phyloP scores from a whole-genome alignment of 2,888 invertebrate species.

The Heliothis peltigera region DNA sequence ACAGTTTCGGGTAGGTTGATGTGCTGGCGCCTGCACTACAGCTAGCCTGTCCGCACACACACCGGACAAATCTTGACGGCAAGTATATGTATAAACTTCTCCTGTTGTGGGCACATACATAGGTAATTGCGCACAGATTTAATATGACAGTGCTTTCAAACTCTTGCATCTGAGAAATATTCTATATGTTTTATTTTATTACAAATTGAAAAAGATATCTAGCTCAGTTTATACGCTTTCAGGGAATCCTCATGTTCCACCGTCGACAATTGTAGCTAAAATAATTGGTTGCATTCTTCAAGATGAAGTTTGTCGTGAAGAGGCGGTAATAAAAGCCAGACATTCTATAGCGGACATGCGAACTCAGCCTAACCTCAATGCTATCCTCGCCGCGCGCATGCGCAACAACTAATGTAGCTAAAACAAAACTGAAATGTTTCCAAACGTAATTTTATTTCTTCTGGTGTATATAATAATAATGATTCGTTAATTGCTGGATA shows the following conservation, averaged over 20 bases:
- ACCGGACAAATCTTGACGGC: too few relatives aligned
- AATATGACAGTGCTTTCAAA: neutral
- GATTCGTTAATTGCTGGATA: conserved; percentile 26
- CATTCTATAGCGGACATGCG: conserved; percentile 87
- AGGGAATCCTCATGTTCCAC: conserved; percentile 94
- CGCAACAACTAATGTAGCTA: conserved; percentile 60
- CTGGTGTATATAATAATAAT: conserved; percentile 21
- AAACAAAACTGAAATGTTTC: conserved; percentile 18
- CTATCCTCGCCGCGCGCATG: conserved; percentile 73
- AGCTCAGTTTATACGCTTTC: conserved; percentile 61
- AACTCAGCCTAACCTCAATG: conserved; percentile 73
- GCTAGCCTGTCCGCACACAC: too few relatives aligned
- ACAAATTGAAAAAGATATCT: conserved; percentile 8
- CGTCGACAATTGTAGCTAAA: conserved; percentile 95
- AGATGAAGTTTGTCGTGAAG: conserved; percentile 88
- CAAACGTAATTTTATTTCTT: conserved; percentile 28
- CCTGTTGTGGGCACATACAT: too few relatives aligned
- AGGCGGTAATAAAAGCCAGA: conserved; percentile 80
- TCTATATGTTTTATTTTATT: conserved; percentile 7
- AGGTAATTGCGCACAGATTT: too few relatives aligned
- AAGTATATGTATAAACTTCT: too few relatives aligned
- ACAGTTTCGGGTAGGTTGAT: too few relatives aligned
- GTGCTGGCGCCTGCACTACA: too few relatives aligned
- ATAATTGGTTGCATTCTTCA: conserved; percentile 93
- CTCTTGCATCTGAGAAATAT: neutral